Conservation (phyloP, 2,888 invertebrate species). For the Pachliopta kotzebuea region DNA sequence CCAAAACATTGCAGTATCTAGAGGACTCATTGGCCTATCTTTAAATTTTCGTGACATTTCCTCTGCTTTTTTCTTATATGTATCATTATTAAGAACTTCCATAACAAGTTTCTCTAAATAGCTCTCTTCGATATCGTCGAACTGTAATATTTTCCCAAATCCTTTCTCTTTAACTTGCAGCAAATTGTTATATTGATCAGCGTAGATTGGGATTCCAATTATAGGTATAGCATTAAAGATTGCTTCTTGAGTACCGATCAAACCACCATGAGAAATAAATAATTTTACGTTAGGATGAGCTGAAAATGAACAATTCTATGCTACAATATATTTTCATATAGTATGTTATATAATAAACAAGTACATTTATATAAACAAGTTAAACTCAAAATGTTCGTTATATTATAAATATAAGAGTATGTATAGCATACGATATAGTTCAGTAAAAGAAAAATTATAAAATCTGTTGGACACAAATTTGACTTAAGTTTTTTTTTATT, state of each 20-base stretch:
- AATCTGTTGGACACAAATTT: too few relatives aligned
- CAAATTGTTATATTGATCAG: slow-evolving; percentile 75
- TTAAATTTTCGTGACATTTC: slow-evolving; percentile 67
- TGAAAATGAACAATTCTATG: slow-evolving; percentile 23
- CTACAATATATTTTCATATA: too few relatives aligned
- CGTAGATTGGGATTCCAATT: slow-evolving; percentile 73
- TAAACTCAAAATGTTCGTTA: too few relatives aligned
- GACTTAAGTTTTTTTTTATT: too few relatives aligned
- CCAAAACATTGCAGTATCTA: slow-evolving; percentile 78
- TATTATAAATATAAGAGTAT: too few relatives aligned
- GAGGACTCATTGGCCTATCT: slow-evolving; percentile 74
- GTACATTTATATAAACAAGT: too few relatives aligned
- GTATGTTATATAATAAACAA: too few relatives aligned
- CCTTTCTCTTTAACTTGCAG: slow-evolving; percentile 62
- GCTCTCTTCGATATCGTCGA: slow-evolving; percentile 63
- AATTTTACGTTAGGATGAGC: slow-evolving; percentile 80
- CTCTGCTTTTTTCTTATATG: slow-evolving; percentile 56
- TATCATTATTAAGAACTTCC: slow-evolving; percentile 60
- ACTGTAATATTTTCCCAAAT: slow-evolving; percentile 65
- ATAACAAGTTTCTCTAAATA: slow-evolving; percentile 49
- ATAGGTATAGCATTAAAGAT: slow-evolving; percentile 81
- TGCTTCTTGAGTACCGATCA: slow-evolving; percentile 83
- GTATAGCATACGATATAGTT: too few relatives aligned
- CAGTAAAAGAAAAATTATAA: too few relatives aligned
- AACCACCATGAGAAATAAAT: slow-evolving; percentile 85